Conservation (phyloP, 2,888 invertebrate genomes). For the Pollenia amentaria region DNA sequence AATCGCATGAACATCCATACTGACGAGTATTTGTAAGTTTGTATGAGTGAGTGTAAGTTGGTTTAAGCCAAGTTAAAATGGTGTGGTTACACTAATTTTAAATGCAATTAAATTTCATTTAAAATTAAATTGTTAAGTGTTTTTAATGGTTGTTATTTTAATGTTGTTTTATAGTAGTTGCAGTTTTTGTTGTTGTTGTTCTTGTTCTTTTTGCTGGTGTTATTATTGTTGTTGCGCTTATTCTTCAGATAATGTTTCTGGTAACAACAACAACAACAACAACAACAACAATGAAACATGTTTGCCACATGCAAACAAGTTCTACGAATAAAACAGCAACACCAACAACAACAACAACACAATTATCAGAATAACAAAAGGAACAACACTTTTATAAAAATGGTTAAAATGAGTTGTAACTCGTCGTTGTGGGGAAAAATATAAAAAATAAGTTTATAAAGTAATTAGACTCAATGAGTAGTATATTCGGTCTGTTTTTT, state of each 20-base stretch:
- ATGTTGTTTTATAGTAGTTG: constrained; percentile 37
- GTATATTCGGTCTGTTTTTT: constrained; percentile 48
- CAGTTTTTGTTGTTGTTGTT: constrained; percentile 21
- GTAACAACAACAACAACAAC: constrained; percentile 42
- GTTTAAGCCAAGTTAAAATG: constrained; percentile 56
- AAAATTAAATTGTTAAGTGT: constrained; percentile 74
- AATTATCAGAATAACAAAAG: constrained; percentile 26
- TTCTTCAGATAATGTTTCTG: constrained; percentile 32
- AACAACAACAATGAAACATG: constrained; percentile 69
- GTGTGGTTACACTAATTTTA: constrained; percentile 70
- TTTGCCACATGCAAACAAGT: constrained; percentile 74
- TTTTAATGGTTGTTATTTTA: constrained; percentile 72
- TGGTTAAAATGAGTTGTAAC: constrained; percentile 43
- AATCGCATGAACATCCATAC: neutral
- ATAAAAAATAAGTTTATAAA: constrained; percentile 66
- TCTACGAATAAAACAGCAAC: constrained; percentile 52
- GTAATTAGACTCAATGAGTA: constrained; percentile 72
- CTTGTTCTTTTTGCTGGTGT: constrained; percentile 14
- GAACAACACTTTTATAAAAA: constrained; percentile 23
- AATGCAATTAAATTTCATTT: constrained; percentile 73
- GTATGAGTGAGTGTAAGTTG: neutral
- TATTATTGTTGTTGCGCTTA: constrained; percentile 26
- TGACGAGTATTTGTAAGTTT: neutral
- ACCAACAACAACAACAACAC: constrained; percentile 27
- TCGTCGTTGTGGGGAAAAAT: constrained; percentile 13